phyloP scores from a whole-genome alignment of 1,140 invertebrate genomes.

The Mactra quadrangularis region DNA sequence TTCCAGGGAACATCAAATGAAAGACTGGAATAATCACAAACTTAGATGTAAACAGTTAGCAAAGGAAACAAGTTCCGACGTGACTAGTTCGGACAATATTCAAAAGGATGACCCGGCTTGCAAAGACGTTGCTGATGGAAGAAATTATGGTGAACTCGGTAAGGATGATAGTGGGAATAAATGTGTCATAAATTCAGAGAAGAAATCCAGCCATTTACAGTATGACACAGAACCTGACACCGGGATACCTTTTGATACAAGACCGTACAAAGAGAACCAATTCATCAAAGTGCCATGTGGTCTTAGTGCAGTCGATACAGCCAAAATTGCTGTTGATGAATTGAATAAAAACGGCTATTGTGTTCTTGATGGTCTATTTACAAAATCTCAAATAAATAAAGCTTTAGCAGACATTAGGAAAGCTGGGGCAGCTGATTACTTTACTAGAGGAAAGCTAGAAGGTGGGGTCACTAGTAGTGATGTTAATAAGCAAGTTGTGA shows the following conservation, averaged over 20 bases:
- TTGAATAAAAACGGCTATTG: constrained; percentile 86
- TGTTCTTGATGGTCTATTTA: constrained; percentile 95
- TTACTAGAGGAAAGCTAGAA: constrained; percentile 66
- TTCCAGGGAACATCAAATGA: constrained; percentile 44
- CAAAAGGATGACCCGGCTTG: too few species aligned
- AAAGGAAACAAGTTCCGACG: background rate
- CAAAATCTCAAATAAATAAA: constrained; percentile 89
- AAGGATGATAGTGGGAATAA: too few species aligned
- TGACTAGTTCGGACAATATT: background rate
- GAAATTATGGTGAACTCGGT: too few species aligned
- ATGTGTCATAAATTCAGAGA: too few species aligned
- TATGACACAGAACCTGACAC: too few species aligned
- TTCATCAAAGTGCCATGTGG: background rate
- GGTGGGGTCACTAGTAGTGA: constrained; percentile 46
- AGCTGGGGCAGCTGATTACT: constrained; percentile 61
- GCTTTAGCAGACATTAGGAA: constrained; percentile 93
- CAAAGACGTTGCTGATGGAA: too few species aligned
- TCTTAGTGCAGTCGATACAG: background rate
- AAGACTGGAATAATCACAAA: constrained; percentile 50
- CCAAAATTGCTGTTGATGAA: constrained; percentile 21
- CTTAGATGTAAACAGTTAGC: background rate
- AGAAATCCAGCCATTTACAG: too few species aligned
- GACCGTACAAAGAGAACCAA: background rate
- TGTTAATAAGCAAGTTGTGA: constrained; percentile 39
- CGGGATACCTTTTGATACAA: constrained; percentile 13